phyloP scores from a whole-genome alignment of 2,888 invertebrate species.

The Cantharis rufa region DNA sequence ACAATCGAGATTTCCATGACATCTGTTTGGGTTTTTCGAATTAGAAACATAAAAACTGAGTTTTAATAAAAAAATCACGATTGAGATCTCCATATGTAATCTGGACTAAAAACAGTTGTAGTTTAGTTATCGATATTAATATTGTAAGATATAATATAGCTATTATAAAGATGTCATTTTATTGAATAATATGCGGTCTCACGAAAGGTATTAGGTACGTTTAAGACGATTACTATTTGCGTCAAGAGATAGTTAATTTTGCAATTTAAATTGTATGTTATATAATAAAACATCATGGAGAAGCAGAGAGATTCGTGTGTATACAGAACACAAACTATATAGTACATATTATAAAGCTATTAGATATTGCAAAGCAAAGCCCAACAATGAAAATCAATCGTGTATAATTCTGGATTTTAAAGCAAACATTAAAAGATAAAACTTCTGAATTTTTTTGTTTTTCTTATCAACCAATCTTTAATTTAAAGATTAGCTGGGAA shows the following conservation, averaged over 20 bases:
- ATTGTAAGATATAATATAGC: too few species aligned
- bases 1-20: too few species aligned
- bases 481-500: background rate
- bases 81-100: too few species aligned
- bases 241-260: background rate
- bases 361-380: background rate
- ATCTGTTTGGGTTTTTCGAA: too few species aligned
- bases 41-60: too few species aligned
- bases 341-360: background rate
- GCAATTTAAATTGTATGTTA: background rate
- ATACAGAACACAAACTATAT: background rate
- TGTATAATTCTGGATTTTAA: background rate
- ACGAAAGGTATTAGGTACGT: background rate
- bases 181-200: background rate
- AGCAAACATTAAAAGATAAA: background rate
- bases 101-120: too few species aligned
- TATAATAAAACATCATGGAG: background rate
- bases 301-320: background rate
- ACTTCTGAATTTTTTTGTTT: background rate
- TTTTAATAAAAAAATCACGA: too few species aligned
- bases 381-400: background rate
- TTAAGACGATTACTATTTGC: background rate
- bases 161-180: background rate
- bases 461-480: background rate
- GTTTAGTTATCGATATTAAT: too few species aligned